Evolutionary conservation across 2,888 invertebrate genomes (phyloP), one percentile per base, ranked within the genome.

Genomic region (Gerris lacustris): DNA sequence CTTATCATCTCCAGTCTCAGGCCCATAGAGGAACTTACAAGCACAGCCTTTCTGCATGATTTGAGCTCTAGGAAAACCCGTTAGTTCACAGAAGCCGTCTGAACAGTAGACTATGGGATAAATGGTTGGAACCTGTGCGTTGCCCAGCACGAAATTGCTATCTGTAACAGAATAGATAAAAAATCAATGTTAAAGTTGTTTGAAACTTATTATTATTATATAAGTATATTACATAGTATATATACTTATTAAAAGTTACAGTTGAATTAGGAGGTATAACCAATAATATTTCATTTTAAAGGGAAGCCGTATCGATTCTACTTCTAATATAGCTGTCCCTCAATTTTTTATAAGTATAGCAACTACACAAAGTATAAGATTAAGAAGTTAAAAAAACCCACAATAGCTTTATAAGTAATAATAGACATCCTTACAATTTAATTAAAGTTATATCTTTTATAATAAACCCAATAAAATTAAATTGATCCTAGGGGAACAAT

Each of bases 31-130:
- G 82, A 95, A 96, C 82, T 92, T 92, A 85, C 95, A 96, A 78
- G 94, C 93, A 83, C 95, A 95, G 75, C 92, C 92, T 81, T 94
- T 94, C 83, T 95, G 94, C 95, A 95, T 95, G 83, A 96, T 95
- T 84, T 95, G 94, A 75, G 94, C 95, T 78, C 95, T 86, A 76
- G 92, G 87, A 84, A 90, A 94, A 76, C 94, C 94, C 72, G 95
- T 94, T 85, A 96, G 88, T 85, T 95, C 95, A 82, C 94, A 94
- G 84, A 95, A 95, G 73, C 95, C 95, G 85, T 95, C 95, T 73
- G 94, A 94, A 84, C 95, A 95, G 84, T 95, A 95, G 78, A 95
- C 95, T 84, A 95, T 95, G 77, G 95, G 95, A 84, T 93, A 92
- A 76, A 88, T 82, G 78, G 87, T 82, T 73, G 90, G 88, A 78